These are phyloP conservation scores for Drosophila kepulauana DNA, from an alignment of 1,140 invertebrate species.

Conservation along the genomic window DNA sequence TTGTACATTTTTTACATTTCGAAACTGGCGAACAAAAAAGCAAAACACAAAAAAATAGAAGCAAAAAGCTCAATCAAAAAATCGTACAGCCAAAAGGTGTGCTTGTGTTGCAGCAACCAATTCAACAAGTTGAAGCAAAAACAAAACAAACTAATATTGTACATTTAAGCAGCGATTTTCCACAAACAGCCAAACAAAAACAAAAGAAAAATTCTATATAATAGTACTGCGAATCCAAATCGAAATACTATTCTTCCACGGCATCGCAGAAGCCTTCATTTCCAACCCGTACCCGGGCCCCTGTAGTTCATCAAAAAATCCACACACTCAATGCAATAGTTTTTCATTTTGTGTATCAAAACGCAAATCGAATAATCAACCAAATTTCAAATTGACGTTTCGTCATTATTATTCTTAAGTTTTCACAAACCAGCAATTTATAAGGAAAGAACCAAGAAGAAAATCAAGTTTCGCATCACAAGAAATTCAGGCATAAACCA, in stretches of 20 bases:
- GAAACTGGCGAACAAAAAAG: background rate
- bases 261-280: slow-evolving; percentile 82
- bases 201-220: slow-evolving; percentile 49
- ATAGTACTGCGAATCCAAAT: slow-evolving; percentile 46
- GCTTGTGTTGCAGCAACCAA: slow-evolving; percentile 34
- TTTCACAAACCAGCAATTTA: slow-evolving; percentile 55
- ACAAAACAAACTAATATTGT: slow-evolving; percentile 5
- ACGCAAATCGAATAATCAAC: slow-evolving; percentile 72
- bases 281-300: slow-evolving; percentile 59
- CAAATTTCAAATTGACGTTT: slow-evolving; percentile 73
- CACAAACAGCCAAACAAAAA: slow-evolving; percentile 30
- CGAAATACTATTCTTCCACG: slow-evolving; percentile 77
- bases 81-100: slow-evolving; percentile 33
- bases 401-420: slow-evolving; percentile 72
- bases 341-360: slow-evolving; percentile 82
- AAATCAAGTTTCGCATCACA: slow-evolving; percentile 67
- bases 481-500: slow-evolving; percentile 74
- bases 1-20: slow-evolving; percentile 23
- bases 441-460: slow-evolving; percentile 45
- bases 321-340: slow-evolving; percentile 82
- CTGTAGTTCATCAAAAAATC: slow-evolving; percentile 51
- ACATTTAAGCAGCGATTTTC: slow-evolving; percentile 43
- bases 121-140: slow-evolving; percentile 3
- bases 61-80: slow-evolving; percentile 33
- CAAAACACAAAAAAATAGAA: slow-evolving; percentile 12